Percentiles rank a stretch among this genome's conserved stretches.
These are phyloP conservation scores for Myiagra hebetior DNA, from an alignment of 2,113 vertebrate species.

Conservation along the genomic window DNA sequence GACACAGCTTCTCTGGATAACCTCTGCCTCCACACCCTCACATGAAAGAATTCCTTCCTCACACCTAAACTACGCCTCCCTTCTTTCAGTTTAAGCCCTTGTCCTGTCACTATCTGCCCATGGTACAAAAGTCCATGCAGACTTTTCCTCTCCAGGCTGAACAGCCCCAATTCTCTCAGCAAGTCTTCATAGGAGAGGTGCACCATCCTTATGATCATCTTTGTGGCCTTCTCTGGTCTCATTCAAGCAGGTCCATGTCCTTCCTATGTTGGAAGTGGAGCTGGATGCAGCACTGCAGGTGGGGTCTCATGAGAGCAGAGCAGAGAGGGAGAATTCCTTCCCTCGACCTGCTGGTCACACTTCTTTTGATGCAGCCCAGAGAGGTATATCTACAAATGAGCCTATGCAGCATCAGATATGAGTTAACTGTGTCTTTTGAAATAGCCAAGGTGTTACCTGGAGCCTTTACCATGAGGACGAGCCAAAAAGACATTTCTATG, in stretches of 20 bases:
- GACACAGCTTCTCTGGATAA: not conserved
- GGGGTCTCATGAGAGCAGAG: not conserved
- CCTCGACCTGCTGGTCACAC: accelerated
- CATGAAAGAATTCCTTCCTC: not conserved
- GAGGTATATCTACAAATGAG: not conserved
- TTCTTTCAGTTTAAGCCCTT: not conserved
- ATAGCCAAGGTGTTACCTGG: not conserved
- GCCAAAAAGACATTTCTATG: not conserved
- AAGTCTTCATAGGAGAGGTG: not conserved
- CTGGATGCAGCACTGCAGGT: not conserved
- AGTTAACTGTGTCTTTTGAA: not conserved
- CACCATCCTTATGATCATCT: not conserved
- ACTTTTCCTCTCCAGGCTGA: not conserved
- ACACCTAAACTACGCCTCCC: not conserved
- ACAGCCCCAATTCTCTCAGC: not conserved
- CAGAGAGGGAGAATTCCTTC: not conserved
- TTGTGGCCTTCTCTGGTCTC: not conserved
- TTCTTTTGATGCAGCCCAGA: not conserved
- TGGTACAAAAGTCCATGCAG: not conserved
- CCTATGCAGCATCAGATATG: not conserved
- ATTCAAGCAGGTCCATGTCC: not conserved
- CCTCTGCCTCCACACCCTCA: not conserved
- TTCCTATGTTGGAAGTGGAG: accelerated
- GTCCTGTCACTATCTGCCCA: too few species aligned
- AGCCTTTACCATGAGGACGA: not conserved